These are phyloP conservation scores for Barnardius zonarius DNA, from an alignment of 2,113 vertebrate species.

Conservation along the genomic window DNA sequence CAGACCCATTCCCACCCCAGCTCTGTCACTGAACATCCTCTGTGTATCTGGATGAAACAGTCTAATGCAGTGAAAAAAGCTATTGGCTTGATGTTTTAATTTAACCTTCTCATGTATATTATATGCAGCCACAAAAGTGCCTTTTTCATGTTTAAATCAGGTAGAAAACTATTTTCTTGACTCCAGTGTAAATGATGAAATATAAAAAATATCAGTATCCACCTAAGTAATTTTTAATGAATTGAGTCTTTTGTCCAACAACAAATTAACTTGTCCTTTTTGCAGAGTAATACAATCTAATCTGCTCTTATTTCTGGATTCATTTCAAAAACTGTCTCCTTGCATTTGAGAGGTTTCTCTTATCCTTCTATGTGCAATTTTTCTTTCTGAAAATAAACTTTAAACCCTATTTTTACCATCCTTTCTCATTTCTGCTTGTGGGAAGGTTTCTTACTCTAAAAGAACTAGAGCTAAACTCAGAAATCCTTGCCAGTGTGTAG, in stretches of 20 bases:
- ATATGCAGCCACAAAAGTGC: background rate
- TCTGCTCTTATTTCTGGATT: conserved; percentile 59
- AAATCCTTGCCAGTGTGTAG: conserved; percentile 16
- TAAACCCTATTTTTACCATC: background rate
- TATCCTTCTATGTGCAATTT: conserved; percentile 31
- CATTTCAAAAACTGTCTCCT: conserved; percentile 47
- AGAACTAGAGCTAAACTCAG: conserved; percentile 4
- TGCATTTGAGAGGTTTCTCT: conserved; percentile 30
- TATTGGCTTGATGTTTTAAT: background rate
- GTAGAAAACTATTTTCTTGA: background rate
- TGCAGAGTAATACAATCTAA: conserved; percentile 30
- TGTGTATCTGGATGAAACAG: background rate
- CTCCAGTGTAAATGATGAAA: background rate
- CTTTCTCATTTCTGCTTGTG: conserved; percentile 30
- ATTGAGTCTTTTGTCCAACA: conserved; percentile 52
- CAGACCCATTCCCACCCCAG: background rate
- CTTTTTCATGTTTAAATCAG: conserved; percentile 2
- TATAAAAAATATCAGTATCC: conserved; percentile 23
- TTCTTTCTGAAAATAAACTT: conserved; percentile 53
- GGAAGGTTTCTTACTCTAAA: conserved; percentile 15
- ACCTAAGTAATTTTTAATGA: conserved; percentile 66
- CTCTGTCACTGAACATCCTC: background rate
- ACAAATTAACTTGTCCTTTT: conserved; percentile 51
- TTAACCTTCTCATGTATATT: background rate
- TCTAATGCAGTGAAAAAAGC: background rate